A percentile compares a stretch with the other conserved stretches of the same genome.
Evolutionary conservation across 2,113 vertebrate species (phyloP).

Genomic region (Antigone vipio): DNA sequence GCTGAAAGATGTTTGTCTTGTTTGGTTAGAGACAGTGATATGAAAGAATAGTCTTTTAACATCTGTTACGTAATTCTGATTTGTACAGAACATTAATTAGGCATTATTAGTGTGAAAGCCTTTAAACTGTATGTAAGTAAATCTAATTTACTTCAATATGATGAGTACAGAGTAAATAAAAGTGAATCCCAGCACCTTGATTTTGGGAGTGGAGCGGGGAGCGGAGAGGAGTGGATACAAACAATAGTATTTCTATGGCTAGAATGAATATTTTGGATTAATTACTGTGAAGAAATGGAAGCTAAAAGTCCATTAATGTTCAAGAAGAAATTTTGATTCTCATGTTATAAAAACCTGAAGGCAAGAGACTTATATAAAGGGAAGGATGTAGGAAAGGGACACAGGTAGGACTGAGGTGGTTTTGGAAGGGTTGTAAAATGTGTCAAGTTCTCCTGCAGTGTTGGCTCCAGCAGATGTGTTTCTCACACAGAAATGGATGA

Average conservation of each 20-base stretch:
- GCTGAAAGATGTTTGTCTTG: background rate
- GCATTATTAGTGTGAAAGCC: background rate
- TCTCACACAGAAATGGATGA: background rate
- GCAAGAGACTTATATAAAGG: background rate
- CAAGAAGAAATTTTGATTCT: background rate
- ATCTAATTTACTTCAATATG: background rate
- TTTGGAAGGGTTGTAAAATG: background rate
- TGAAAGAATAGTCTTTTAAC: background rate
- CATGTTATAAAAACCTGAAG: background rate
- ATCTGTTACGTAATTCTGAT: background rate
- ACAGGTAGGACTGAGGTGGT: background rate
- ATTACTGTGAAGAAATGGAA: background rate
- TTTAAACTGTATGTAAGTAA: background rate
- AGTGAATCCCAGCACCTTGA: background rate
- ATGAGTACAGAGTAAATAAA: background rate
- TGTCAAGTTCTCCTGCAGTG: background rate
- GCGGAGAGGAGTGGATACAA: background rate
- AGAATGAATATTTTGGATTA: background rate
- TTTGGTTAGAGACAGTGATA: background rate
- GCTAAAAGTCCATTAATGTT: background rate
- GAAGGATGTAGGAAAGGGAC: background rate
- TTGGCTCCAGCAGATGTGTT: background rate
- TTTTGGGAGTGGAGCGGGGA: background rate
- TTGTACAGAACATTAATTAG: background rate
- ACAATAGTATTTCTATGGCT: background rate